These are phyloP conservation scores for Amphiprion percula DNA, from an alignment of 2,113 vertebrate species.

Conservation along the genomic window DNA sequence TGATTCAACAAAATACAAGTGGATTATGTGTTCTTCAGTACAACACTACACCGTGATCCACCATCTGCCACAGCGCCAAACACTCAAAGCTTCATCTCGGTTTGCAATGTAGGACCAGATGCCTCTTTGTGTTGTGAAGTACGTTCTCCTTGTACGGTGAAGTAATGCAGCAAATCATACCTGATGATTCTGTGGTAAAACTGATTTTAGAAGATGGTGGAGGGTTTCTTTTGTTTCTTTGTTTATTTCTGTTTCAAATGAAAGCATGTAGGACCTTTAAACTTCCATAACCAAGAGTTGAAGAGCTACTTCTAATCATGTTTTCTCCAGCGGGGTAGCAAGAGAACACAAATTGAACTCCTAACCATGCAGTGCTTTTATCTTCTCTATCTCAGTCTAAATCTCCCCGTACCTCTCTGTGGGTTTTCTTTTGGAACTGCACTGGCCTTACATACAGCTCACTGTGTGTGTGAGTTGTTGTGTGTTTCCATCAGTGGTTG, in stretches of 20 bases:
- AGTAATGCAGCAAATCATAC: conserved; percentile 19
- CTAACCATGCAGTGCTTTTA: background rate
- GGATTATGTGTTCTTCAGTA: conserved; percentile 47
- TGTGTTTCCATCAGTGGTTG: conserved; percentile 45
- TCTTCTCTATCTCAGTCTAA: background rate
- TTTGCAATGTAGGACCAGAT: conserved; percentile 30
- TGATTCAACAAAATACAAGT: conserved; percentile 54
- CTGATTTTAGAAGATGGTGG: background rate
- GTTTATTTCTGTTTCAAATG: conserved; percentile 15
- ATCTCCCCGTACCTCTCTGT: background rate
- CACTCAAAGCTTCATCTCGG: conserved; percentile 31
- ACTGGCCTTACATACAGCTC: background rate
- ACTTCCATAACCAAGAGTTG: conserved; percentile 20
- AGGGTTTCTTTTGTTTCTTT: background rate
- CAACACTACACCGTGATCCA: conserved; percentile 26
- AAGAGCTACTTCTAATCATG: conserved; percentile 8
- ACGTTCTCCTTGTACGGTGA: conserved; percentile 15
- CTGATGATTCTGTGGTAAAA: conserved; percentile 11
- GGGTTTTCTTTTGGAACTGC: conserved; percentile 3
- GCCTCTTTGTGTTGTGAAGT: conserved; percentile 26
- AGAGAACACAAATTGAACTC: conserved; percentile 23
- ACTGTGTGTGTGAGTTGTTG: conserved; percentile 11
- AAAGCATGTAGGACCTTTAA: background rate
- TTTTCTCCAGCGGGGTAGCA: background rate
- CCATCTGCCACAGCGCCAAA: conserved; percentile 45